Evolutionary conservation across 2,797 vertebrate genomes (phyloP).

Genomic region (Pelobates cultripes): DNA sequence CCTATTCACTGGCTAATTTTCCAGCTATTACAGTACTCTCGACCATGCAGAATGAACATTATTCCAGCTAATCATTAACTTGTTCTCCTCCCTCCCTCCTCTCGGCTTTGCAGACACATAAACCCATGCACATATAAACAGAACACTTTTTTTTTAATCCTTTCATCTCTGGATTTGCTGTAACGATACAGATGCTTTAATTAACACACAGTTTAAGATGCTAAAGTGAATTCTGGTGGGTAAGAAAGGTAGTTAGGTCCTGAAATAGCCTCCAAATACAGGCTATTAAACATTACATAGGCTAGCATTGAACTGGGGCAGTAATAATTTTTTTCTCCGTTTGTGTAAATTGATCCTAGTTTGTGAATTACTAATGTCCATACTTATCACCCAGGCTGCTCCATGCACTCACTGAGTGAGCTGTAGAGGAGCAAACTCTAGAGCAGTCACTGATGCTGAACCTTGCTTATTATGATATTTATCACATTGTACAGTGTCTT

Average conservation of each 20-base stretch:
- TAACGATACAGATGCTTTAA: neutral
- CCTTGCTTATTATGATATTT: too few species aligned
- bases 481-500: too few species aligned
- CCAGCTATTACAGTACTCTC: slow-evolving; percentile 49
- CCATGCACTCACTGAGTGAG: too few species aligned
- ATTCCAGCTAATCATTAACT: slow-evolving; percentile 50
- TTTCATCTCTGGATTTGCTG: slow-evolving; percentile 25
- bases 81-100: slow-evolving; percentile 38
- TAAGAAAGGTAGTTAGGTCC: too few species aligned
- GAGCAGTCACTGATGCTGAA: too few species aligned
- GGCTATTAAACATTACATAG: neutral
- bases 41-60: slow-evolving; percentile 54
- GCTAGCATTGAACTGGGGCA: neutral
- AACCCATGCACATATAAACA: slow-evolving; percentile 41
- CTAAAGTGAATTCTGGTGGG: neutral
- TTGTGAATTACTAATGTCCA: too few species aligned
- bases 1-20: slow-evolving; percentile 48
- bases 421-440: too few species aligned
- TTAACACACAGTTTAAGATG: neutral
- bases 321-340: too few species aligned
- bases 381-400: too few species aligned
- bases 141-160: slow-evolving; percentile 13
- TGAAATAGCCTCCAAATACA: neutral
- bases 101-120: slow-evolving; percentile 28
- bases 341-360: too few species aligned